Evolutionary conservation across 2,113 vertebrate species (phyloP).

Genomic region (Charadrius vociferus): DNA sequence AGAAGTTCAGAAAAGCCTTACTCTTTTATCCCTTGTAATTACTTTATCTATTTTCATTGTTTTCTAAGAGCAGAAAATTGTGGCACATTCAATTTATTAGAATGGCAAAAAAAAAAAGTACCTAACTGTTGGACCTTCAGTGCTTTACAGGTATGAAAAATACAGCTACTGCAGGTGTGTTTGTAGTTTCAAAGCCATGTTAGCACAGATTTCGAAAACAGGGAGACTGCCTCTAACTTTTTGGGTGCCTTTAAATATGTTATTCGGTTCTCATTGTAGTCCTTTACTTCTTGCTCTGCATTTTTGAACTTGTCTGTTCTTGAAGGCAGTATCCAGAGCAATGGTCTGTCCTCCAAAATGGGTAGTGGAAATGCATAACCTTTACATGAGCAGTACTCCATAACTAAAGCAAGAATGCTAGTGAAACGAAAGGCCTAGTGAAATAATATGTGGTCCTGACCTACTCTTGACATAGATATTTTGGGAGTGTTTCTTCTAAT

Average conservation of each 20-base stretch:
- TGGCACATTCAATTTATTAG: neutral
- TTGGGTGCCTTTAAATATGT: neutral
- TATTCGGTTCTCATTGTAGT: neutral
- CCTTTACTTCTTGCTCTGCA: neutral
- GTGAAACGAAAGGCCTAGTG: neutral
- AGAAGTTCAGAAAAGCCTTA: neutral
- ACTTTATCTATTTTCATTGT: neutral
- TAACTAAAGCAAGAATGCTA: neutral
- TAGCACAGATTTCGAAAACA: neutral
- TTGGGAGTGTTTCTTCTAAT: neutral
- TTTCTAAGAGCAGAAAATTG: neutral
- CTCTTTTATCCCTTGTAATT: neutral
- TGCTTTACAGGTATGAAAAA: neutral
- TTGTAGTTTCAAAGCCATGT: neutral
- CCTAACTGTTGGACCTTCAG: neutral
- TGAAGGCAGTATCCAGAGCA: neutral
- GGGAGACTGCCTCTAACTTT: neutral
- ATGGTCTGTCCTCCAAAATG: neutral
- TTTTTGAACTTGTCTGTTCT: neutral
- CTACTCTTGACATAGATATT: neutral
- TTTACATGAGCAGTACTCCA: neutral
- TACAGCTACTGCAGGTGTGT: neutral
- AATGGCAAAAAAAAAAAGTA: neutral
- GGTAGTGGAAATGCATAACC: fast-evolving
- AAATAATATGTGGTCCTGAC: neutral